phyloP scores from a whole-genome alignment of 30 jellyfish, hydroid and myxozoan genomes.

The Hydractinia symbiolongicarpus region DNA sequence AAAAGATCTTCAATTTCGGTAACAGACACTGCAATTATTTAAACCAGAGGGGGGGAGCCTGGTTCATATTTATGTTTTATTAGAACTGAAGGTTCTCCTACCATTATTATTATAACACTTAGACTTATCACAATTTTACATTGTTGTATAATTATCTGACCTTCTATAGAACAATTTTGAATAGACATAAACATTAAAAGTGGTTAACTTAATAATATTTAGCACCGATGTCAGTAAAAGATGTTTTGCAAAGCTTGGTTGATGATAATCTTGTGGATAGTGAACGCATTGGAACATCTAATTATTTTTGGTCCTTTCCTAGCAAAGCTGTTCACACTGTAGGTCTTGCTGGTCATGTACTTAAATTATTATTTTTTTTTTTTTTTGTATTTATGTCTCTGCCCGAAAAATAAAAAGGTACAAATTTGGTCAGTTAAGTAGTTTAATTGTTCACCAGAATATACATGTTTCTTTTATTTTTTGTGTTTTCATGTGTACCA shows the following conservation, averaged over 20 bases:
- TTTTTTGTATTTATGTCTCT: not conserved
- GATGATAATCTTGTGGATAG: conserved; percentile 96
- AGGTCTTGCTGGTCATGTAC: conserved; percentile 4
- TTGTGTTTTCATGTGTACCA: too few relatives aligned
- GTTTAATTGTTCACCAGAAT: too few relatives aligned
- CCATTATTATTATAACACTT: not conserved
- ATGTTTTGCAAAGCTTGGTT: conserved; percentile 93
- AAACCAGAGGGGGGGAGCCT: too few relatives aligned
- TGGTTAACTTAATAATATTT: not conserved
- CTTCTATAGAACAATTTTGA: not conserved
- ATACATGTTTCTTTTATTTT: not conserved
- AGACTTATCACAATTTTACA: not conserved
- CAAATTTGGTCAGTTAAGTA: not conserved
- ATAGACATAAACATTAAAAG: not conserved
- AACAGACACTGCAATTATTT: too few relatives aligned
- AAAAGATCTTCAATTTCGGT: too few relatives aligned
- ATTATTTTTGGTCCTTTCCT: conserved; percentile 98
- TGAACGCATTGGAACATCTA: conserved; percentile 97
- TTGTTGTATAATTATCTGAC: too few relatives aligned
- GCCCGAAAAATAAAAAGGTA: not conserved
- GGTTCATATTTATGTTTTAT: too few relatives aligned
- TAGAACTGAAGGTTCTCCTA: too few relatives aligned
- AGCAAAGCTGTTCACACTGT: conserved; percentile 92
- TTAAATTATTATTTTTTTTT: not conserved
- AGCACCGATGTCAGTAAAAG: conserved; percentile 99